These are phyloP conservation scores for Silurus glanis DNA, from an alignment of 2,113 vertebrate genomes.

Conservation along the genomic window DNA sequence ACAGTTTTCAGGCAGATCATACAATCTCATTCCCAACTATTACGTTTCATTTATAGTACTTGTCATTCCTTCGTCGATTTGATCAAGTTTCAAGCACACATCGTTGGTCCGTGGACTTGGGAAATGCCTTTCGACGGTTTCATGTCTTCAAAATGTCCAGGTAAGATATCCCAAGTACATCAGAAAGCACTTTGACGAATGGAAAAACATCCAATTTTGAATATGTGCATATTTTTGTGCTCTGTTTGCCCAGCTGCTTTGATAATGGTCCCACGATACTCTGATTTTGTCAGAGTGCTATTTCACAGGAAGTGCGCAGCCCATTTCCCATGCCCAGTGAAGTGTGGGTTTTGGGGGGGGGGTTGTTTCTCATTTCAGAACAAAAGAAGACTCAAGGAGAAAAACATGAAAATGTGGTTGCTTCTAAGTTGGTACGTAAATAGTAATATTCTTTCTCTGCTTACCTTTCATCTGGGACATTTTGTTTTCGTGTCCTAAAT, in stretches of 20 bases:
- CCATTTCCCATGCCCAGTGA: constrained; percentile 28
- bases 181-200: neutral
- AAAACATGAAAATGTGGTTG: neutral
- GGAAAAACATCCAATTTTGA: neutral
- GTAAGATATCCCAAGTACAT: neutral
- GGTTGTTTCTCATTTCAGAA: constrained; percentile 32
- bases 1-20: neutral
- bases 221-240: constrained; percentile 19
- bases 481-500: neutral
- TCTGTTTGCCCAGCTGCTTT: constrained; percentile 10
- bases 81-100: neutral
- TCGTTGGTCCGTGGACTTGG: neutral
- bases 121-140: neutral
- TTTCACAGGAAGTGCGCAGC: constrained; percentile 42
- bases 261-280: constrained; percentile 28
- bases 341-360: neutral
- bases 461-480: neutral
- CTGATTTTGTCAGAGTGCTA: constrained; percentile 29
- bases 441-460: neutral
- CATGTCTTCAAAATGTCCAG: neutral
- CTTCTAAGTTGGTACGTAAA: neutral
- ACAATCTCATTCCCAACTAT: neutral
- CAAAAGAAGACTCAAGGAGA: neutral
- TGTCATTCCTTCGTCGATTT: neutral
- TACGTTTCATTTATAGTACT: neutral